Conservation (phyloP, 2,113 vertebrate genomes). For the Tonatia bakeri region DNA sequence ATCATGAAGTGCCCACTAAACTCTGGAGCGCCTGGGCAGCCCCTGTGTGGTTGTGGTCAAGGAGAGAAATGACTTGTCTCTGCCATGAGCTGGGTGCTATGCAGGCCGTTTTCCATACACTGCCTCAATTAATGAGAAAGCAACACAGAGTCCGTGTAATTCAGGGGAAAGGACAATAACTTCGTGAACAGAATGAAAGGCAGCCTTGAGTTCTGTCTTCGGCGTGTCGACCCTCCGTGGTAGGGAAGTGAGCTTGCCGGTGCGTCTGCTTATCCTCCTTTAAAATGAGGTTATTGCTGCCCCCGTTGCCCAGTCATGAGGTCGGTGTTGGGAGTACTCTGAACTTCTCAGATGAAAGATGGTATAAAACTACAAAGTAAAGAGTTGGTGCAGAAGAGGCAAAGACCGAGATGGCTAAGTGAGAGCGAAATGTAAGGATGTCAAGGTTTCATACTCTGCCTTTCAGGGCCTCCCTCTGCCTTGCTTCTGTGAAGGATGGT, state of each 20-base stretch:
- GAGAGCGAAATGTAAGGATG: background rate
- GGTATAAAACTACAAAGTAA: constrained; percentile 51
- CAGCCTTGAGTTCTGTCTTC: background rate
- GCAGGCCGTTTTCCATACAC: background rate
- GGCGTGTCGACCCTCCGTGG: background rate
- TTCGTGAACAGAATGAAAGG: background rate
- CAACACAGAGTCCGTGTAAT: no score
- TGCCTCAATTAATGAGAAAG: background rate
- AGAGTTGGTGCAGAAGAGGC: background rate
- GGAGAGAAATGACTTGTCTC: background rate
- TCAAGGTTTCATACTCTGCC: background rate
- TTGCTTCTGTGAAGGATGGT: background rate
- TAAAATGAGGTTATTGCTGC: constrained; percentile 37
- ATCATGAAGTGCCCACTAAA: background rate
- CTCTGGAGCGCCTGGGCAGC: background rate
- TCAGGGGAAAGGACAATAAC: background rate
- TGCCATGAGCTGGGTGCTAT: background rate
- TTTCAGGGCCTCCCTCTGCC: background rate
- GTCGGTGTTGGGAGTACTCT: constrained; percentile 11
- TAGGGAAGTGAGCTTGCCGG: background rate
- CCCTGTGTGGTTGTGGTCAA: background rate
- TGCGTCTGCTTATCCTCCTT: constrained; percentile 11
- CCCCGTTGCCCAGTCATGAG: background rate
- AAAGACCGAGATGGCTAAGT: background rate
- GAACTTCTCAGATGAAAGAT: constrained; percentile 55